Base-by-base conservation (phyloP, 2,888 invertebrate species). In the Caenorhabditis zanzibari region DNA sequence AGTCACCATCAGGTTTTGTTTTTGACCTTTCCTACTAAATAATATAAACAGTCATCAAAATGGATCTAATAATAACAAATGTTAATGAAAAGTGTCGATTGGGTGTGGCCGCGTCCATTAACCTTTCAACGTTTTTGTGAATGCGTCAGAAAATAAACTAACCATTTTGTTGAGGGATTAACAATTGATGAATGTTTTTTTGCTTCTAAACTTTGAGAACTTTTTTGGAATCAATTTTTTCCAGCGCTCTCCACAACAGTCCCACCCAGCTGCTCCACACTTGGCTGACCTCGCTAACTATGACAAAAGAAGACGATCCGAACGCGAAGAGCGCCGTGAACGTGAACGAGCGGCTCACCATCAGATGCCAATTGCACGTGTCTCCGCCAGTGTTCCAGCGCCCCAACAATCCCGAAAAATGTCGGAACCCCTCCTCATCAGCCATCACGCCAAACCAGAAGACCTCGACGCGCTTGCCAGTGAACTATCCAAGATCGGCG, bases 391-490 rank as follows among this genome's bases (percentile, higher is more conserved):
- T 71, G 81, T 85, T 28, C 85, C 85, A 7, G 86, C 86, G 41
- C 81, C 86, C n/a, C 85, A 87, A 35, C 90, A 89, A 28, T 77
- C 90, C 28, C 76, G 91, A 22, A 91, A 91, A 73, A 87, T 91
- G 88, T 88, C 88, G 47, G 92, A 92, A 66, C 92, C 91, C 14
- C 80, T 92, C 26, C 83, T 91, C 7, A 88, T 90, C 52, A 81
- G 88, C 12, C 87, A 90, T 28, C 89, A 88, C n/a, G 85, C 86
- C 7, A 84, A 89, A 59, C 91, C 91, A 1, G 91, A 92, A 96
- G 97, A 98, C 94, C 95, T 98, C 94, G 98, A 98, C 94, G 96
- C 96, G 93, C 94, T 98, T 93, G 98, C 97, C 87, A 96, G 96
- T 92, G 97, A 98, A 94, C 95, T 98, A 93, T 97, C 96, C 94